Evolutionary conservation across 1,140 invertebrate species (phyloP).

Genomic region (Drosophila sulfurigaster): DNA sequence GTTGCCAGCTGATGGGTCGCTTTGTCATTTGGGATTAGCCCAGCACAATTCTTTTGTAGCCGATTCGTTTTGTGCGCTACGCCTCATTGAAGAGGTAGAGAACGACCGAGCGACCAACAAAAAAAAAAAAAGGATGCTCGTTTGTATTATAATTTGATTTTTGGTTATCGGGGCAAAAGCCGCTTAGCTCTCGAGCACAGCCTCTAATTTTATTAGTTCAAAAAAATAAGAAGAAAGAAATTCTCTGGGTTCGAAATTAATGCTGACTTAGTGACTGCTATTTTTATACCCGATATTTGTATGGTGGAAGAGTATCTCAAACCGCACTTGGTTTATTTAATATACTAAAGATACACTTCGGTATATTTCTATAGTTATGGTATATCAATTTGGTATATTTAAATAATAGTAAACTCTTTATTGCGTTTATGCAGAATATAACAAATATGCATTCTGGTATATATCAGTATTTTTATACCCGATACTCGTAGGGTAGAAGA

Average conservation of each 20-base stretch:
- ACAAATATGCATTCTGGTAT: too few relatives aligned
- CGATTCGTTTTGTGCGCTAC: constrained; percentile 30
- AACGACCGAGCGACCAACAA: too few relatives aligned
- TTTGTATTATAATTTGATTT: constrained; percentile 73
- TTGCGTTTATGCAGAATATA: too few relatives aligned
- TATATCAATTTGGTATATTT: too few relatives aligned
- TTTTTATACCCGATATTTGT: neutral
- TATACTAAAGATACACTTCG: too few relatives aligned
- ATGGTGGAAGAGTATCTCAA: too few relatives aligned
- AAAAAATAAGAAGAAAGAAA: constrained; percentile 3
- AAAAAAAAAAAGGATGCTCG: constrained; percentile 22
- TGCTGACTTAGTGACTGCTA: constrained; percentile 50
- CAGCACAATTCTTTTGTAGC: constrained; percentile 1
- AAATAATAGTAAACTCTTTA: too few relatives aligned
- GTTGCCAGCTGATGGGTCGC: constrained; percentile 36
- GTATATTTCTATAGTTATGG: too few relatives aligned
- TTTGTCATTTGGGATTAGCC: constrained; percentile 65
- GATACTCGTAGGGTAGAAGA: too few relatives aligned
- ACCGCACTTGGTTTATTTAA: too few relatives aligned
- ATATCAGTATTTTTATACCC: too few relatives aligned
- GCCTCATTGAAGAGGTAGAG: constrained; percentile 36
- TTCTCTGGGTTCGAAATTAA: constrained; percentile 28
- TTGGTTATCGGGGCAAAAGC: constrained; percentile 44
- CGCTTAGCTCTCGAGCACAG: constrained; percentile 41
- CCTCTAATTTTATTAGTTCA: constrained; percentile 40